Conservation (phyloP, 2,888 invertebrate genomes). For the Steinernema carpocapsae region DNA sequence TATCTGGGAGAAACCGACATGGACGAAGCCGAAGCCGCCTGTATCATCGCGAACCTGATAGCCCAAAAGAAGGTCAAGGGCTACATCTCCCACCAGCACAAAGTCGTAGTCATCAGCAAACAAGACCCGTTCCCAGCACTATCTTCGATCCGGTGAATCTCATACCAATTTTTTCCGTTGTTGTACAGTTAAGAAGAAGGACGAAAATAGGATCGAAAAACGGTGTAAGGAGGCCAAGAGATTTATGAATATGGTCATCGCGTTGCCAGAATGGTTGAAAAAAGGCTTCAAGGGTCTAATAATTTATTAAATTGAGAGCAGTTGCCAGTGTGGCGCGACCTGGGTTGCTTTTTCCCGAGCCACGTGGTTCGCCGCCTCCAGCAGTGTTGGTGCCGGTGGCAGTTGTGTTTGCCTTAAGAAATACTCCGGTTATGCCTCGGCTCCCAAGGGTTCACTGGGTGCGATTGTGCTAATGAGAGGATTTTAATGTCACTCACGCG, state of each 20-base stretch:
- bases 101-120: constrained; percentile 95
- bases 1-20: constrained; percentile 82
- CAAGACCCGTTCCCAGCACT: constrained; percentile 89
- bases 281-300: background rate
- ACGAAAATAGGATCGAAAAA: background rate
- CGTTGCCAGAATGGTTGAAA: background rate
- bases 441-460: constrained; percentile 15
- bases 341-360: constrained; percentile 26
- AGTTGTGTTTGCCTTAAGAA: background rate
- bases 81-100: constrained; percentile 94
- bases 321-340: constrained; percentile 26
- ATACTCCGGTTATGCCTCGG: background rate
- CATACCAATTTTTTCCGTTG: constrained; percentile 27
- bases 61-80: constrained; percentile 94
- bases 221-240: background rate
- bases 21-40: constrained; percentile 91
- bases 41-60: constrained; percentile 93
- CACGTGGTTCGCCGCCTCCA: constrained; percentile 24
- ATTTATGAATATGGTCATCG: background rate
- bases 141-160: constrained; percentile 41
- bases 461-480: constrained; percentile 16
- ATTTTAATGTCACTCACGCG: constrained; percentile 11
- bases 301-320: constrained; percentile 20
- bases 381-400: background rate
- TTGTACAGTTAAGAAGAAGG: constrained; percentile 10